Base-by-base conservation (phyloP, 2,797 vertebrate species). In the Geotrypetes seraphini region DNA sequence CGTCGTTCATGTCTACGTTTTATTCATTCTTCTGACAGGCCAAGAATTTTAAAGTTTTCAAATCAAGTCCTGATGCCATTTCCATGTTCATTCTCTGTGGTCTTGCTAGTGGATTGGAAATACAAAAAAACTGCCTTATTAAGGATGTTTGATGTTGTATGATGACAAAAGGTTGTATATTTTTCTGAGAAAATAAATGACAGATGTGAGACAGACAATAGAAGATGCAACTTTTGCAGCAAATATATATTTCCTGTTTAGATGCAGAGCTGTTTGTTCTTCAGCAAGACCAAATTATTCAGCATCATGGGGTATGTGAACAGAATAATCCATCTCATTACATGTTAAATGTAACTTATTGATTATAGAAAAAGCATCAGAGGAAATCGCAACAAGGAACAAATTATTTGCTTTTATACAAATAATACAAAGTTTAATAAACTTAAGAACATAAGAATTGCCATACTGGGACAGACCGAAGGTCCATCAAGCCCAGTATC, bases 1-100 rank as follows among this genome's bases (percentile, higher is more conserved):
- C 50, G 50, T 50, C 65, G 60, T 48, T 63, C 64, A 38, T 71
- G 66, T 45, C 51, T 65, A 49, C 34, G 42, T 23, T 47, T 63
- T 60, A 55, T 50, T 57, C 20, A 53, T 66, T 52, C 27, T 19
- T 22, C n/a, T 25, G 31, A 16, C 52, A 49, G 36, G 44, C 36
- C 11, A 31, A 41, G 40, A 38, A 28, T 27, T 14, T 31, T 32
- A 8, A 47, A 31, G 10, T 31, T 27, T 30, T 53, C 49, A 48
- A 33, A 39, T n/a, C 26, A 12, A 16, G n/a, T 12, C 55, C 41
- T 33, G 25, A 33, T 38, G 33, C 17, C 8, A 28, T 45, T 45
- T 20, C 19, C 22, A 28, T 23, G 14, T 10, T 33, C 28, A 10
- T 19, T 23, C 33, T 18, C 12, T 11, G 24, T 30, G 36, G 27